A percentile compares a stretch with the other conserved stretches of the same genome.
These are phyloP conservation scores for Arnoldichthys spilopterus DNA, from an alignment of 2,797 vertebrate species.

Conservation along the genomic window DNA sequence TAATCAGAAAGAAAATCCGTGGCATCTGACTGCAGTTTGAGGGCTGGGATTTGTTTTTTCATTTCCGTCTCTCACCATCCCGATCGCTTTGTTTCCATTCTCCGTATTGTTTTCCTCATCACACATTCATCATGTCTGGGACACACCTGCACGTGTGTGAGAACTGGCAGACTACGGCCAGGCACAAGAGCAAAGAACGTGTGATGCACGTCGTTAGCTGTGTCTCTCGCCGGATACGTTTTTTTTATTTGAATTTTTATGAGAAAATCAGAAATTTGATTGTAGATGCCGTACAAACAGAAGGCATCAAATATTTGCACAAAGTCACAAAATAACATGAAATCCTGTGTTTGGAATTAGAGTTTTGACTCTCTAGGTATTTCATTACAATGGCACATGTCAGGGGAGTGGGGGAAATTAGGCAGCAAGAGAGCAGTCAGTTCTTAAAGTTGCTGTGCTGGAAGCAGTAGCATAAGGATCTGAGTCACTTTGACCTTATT, in stretches of 20 bases:
- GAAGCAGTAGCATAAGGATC: too few species aligned
- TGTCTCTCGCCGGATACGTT: background rate
- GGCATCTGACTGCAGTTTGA: background rate
- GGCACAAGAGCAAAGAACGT: background rate
- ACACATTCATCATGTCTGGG: background rate
- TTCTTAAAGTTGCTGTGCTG: too few species aligned
- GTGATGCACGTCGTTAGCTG: background rate
- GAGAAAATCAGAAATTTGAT: background rate
- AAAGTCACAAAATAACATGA: too few species aligned
- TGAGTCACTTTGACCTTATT: too few species aligned
- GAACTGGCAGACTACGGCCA: background rate
- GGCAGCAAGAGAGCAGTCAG: too few species aligned
- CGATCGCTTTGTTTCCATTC: background rate
- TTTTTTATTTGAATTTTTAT: background rate
- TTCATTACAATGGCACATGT: too few species aligned
- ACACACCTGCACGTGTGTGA: background rate
- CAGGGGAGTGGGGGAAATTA: too few species aligned
- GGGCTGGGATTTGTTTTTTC: background rate
- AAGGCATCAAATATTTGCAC: background rate
- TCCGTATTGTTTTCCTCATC: background rate
- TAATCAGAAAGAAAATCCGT: constrained; percentile 2
- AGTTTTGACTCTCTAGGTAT: too few species aligned
- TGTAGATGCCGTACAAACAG: background rate
- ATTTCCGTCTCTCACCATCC: background rate
- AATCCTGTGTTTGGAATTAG: too few species aligned